Percentiles rank a stretch among this genome's conserved stretches.
Conservation (phyloP, 2,113 vertebrate genomes). For the Tragelaphus buxtoni region DNA sequence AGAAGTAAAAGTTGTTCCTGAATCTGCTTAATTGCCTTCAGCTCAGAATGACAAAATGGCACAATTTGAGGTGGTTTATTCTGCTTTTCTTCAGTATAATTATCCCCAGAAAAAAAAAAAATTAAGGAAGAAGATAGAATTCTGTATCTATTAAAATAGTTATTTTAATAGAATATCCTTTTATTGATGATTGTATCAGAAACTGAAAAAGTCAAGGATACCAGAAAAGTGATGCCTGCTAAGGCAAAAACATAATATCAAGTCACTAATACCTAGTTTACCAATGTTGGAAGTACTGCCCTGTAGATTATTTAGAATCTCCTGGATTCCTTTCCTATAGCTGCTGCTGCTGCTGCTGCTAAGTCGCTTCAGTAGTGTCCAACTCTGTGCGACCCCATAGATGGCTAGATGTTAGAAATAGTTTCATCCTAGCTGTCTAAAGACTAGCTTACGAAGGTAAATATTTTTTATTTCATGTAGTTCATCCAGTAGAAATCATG, state of each 20-base stretch:
- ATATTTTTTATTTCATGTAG: neutral
- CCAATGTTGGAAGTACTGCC: neutral
- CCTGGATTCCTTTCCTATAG: neutral
- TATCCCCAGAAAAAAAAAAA: neutral
- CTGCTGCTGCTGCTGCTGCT: too few species aligned
- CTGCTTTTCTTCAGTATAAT: neutral
- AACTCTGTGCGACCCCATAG: too few species aligned
- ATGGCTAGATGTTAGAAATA: neutral
- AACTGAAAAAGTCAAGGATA: neutral
- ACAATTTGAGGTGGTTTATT: neutral
- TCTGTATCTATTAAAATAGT: neutral
- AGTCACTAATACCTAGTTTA: neutral
- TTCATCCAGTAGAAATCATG: neutral
- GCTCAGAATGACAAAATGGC: neutral
- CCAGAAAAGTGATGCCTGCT: neutral
- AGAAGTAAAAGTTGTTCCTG: neutral
- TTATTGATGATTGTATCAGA: neutral
- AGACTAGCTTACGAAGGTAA: neutral
- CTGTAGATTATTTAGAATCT: neutral
- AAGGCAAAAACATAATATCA: neutral
- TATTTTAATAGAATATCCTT: neutral
- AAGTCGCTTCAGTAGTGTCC: too few species aligned
- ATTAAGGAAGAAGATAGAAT: neutral
- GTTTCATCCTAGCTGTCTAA: neutral
- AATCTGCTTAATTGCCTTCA: neutral